Evolutionary conservation across 2,888 invertebrate species (phyloP), one percentile per base, ranked within the genome.

Genomic region (Lysandra bellargus): DNA sequence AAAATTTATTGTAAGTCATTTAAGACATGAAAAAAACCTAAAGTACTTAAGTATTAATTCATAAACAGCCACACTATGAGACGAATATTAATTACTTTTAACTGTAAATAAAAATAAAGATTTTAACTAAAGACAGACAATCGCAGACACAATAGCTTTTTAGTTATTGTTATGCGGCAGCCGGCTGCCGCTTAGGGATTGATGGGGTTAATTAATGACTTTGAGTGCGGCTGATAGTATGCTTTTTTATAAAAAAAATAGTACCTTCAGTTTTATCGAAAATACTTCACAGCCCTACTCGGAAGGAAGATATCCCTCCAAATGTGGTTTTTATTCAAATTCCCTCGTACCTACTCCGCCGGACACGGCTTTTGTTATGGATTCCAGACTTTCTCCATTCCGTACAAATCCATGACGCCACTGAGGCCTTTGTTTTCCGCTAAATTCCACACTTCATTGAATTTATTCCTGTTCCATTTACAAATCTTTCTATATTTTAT

Each of bases 251-350:
- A 40, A 14, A 14, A 1, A 14, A 53, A 53, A 17, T 4, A 57
- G 57, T 57, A 17, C 4, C 14, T 4, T 30, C 30, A 64, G 4
- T 61, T 61, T 61, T 64, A 64, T 64, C 64, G 64, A 64, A 64
- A 64, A 30, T 12, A 30, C 9, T 30, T 64, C 69, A 33, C 69
- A 69, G 37, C 69, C 69, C 69, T 69, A 33, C 33, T 37, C 69
- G 69, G 33, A 69, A 69, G 69, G 69, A 69, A 69, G 69, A 33
- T 69, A 69, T 83, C 82, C 83, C 17, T 57, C 17, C 82, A 83
- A 85, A 85, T 83, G 85, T 84, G 82, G 82, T 83, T 82, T 85
- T 86, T 85, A 87, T 87, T 87, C 85, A 87, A 87, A 86, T 87
- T 85, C 82, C 79, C 80, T 83, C 84, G 85, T 85, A 85, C 84